Evolutionary conservation across 1,140 invertebrate genomes (phyloP), one percentile per base, ranked within the genome.

Genomic region (Littorina saxatilis): DNA sequence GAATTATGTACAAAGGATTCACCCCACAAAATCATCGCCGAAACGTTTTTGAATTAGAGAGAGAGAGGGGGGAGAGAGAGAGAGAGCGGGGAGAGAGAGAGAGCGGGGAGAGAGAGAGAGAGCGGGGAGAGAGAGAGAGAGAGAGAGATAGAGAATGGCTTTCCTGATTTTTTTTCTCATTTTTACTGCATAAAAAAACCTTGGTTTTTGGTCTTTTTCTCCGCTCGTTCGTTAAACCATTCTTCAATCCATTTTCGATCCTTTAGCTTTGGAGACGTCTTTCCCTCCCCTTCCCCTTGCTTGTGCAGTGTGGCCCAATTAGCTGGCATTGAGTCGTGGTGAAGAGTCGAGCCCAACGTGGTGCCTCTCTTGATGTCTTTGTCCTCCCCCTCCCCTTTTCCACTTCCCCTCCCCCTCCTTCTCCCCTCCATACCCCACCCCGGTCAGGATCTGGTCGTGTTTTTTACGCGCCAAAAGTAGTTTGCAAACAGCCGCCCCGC

Each of bases 381-480:
- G 74, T 76, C 52, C 52, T 52, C 17, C 15, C 15, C 13, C 40
- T n/a, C 23, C 61, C 52, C 52, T 52, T 23, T 3, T 20, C 13
- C 40, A 5, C 23, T 32, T 5, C 37, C 37, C 70, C 37, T 11
- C 17, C 37, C 37, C 15, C 50, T 58, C 50, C 9, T 35, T 37
- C n/a, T n/a, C n/a, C n/a, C n/a, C n/a, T n/a, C n/a, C n/a, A n/a
- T n/a, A n/a, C n/a, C n/a, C n/a, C n/a, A 50, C 23, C 52, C 58
- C 76, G 76, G 76, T 78, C 76, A 78, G n/a, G 66, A 78, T 78
- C 76, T 52, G 55, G 23, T 35, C 40, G 39, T 78, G 76, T 78
- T 78, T 78, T 78, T 78, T 78, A 13, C 4, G 13, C n/a, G 76
- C n/a, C 76, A 55, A 78, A 78, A 78, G 76, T 78, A 78, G 76